Evolutionary conservation across 2,888 invertebrate species (phyloP).

Genomic region (Trachelus troglodyta): DNA sequence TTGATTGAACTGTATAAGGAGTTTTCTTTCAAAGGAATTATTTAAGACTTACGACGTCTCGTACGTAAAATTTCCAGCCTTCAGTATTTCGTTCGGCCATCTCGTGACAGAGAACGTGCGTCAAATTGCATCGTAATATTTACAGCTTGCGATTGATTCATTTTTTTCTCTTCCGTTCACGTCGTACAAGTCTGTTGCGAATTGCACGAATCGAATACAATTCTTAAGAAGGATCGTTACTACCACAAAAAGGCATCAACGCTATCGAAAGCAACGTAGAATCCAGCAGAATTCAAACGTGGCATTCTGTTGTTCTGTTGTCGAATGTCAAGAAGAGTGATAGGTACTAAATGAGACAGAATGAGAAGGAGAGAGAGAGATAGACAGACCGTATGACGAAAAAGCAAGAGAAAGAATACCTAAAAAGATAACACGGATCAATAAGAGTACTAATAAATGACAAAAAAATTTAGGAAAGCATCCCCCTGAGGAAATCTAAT

Average conservation of each 20-base stretch:
- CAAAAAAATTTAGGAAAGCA: neutral
- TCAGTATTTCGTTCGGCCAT: neutral
- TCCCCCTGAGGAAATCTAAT: neutral
- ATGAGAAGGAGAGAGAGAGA: neutral
- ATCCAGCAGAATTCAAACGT: constrained; percentile 7
- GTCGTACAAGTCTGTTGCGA: neutral
- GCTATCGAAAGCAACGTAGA: neutral
- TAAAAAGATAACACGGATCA: neutral
- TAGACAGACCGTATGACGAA: neutral
- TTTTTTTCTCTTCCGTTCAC: neutral
- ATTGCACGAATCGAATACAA: neutral
- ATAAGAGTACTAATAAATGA: neutral
- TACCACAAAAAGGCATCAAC: neutral
- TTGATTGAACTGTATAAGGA: neutral
- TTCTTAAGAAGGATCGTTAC: neutral
- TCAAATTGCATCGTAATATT: neutral
- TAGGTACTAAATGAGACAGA: neutral
- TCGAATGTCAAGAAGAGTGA: neutral
- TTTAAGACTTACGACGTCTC: neutral
- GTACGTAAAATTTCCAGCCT: neutral
- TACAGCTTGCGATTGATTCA: neutral
- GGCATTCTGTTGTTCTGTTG: neutral
- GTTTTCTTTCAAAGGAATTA: neutral
- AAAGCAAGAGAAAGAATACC: neutral
- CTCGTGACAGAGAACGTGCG: neutral